Conservation (phyloP, 2,113 vertebrate species). For the Vimba vimba region DNA sequence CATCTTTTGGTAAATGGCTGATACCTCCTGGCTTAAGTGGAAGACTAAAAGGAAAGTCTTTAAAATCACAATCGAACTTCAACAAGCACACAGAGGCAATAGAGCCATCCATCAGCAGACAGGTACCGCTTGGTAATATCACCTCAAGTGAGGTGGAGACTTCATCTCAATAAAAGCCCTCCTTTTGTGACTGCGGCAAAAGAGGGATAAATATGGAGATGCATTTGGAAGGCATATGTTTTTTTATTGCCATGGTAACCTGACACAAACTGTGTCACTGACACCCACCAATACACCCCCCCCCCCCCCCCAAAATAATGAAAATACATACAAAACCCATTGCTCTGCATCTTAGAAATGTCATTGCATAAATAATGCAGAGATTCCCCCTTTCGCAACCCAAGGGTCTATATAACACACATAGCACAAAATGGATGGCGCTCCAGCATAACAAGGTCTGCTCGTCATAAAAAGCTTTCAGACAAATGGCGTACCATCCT, state of each 20-base stretch:
- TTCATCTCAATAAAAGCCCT: conserved; percentile 60
- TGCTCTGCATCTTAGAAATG: conserved; percentile 65
- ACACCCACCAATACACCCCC: conserved; percentile 12
- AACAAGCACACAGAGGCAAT: conserved; percentile 37
- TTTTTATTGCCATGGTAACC: conserved; percentile 54
- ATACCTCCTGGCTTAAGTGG: conserved; percentile 36
- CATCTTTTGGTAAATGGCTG: conserved; percentile 39
- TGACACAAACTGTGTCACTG: conserved; percentile 62
- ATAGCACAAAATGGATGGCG: conserved; percentile 68
- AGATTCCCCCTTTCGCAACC: conserved; percentile 25
- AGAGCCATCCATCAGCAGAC: conserved; percentile 51
- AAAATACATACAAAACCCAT: conserved; percentile 68
- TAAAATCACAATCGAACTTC: conserved; percentile 52
- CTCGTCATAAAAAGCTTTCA: conserved; percentile 76
- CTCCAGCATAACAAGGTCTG: conserved; percentile 71
- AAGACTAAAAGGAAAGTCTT: conserved; percentile 42
- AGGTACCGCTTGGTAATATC: conserved; percentile 47
- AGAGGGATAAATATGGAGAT: conserved; percentile 61
- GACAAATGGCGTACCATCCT: conserved; percentile 74
- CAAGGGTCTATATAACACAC: conserved; percentile 58
- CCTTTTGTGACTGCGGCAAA: conserved; percentile 39
- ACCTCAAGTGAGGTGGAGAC: conserved; percentile 48
- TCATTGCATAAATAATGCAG: conserved; percentile 77
- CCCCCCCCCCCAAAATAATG: conserved; percentile 65
- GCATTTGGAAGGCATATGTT: conserved; percentile 57